Base-by-base conservation (phyloP, 1,140 invertebrate species). In the Drosophila kanapiae region DNA sequence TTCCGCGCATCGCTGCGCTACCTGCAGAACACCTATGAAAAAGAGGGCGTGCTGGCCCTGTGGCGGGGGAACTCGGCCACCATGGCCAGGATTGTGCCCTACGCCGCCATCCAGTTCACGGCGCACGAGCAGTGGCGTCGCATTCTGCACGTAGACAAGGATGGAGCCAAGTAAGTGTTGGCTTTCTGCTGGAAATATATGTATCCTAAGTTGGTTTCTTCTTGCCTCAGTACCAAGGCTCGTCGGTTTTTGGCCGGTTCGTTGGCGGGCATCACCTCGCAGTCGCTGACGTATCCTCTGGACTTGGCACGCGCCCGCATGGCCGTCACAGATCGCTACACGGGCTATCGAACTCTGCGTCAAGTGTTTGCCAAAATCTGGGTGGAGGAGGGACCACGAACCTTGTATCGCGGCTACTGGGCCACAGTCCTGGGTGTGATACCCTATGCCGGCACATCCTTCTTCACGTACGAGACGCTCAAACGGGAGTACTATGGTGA, bases 51-150 rank as follows among this genome's bases (percentile, higher is more conserved):
- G 23, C 75, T 96, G 8, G 96, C 96, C 65, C 93, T 99, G 68
- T 99, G 98, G 98, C 94, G 99, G 45, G 99, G 99, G 11, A 99
- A 99, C 94, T 98, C 97, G 72, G 99, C 99, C 2, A 99, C 98
- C 0, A 98, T 99, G 98, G 97, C 97, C 1, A 94, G 99, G 49
- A 99, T 99, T 75, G 94, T 99, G 42, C 99, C 99, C 3, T 99
- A 99, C 93, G 98, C 99, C 51, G 97, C 99, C 13, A 97, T 99
- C 65, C 99, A 99, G 93, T 99, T 99, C 93, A 96, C 98, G 0
- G 95, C 98, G 27, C 98, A 99, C 93, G 99, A 99, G 94, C 98
- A 99, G 91, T 99, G 96, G 95, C 99, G 99, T 93, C 94, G 95
- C 68, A 91, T 98, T 5, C 94, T 99, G 0, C 94, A 77, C 10